These are phyloP conservation scores for Ryuthela nishihirai DNA, from an alignment of 2,888 invertebrate species.

Conservation along the genomic window DNA sequence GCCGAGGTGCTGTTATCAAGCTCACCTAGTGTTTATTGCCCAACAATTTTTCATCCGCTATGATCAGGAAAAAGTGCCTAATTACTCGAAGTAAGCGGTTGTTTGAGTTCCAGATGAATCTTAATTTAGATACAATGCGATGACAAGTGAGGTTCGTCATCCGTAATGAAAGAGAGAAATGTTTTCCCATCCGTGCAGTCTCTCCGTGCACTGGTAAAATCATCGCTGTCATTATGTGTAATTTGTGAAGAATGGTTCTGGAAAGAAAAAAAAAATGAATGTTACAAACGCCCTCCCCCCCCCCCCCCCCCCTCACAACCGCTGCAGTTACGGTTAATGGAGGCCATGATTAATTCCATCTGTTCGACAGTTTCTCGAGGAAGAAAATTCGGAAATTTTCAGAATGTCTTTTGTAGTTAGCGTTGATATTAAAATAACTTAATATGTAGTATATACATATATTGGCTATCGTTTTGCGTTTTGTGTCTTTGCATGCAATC, in stretches of 20 bases:
- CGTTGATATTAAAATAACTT: no score
- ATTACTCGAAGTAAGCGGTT: conserved; percentile 35
- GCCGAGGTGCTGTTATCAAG: conserved; percentile 28
- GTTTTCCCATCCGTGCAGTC: conserved; percentile 2
- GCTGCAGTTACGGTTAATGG: conserved; percentile 22
- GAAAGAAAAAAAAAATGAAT: background rate
- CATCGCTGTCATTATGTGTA: conserved; percentile 28
- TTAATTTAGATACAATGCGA: conserved; percentile 35
- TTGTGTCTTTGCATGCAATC: no score
- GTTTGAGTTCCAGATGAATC: conserved; percentile 33
- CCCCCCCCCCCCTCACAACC: background rate
- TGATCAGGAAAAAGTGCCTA: conserved; percentile 34
- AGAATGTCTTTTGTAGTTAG: no score
- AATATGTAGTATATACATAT: no score
- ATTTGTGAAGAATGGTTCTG: conserved; percentile 27
- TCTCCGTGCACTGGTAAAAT: conserved; percentile 7
- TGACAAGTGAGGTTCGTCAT: conserved; percentile 32
- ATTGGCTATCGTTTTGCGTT: no score
- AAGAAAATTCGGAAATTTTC: no score
- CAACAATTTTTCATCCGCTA: conserved; percentile 33
- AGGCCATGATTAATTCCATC: conserved; percentile 28
- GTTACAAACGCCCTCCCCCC: no score
- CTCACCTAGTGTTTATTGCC: conserved; percentile 37
- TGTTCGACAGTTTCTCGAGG: no score
- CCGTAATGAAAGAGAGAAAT: conserved; percentile 14